phyloP scores from a whole-genome alignment of 2,888 invertebrate species.

The Sarcophaga carnaria region DNA sequence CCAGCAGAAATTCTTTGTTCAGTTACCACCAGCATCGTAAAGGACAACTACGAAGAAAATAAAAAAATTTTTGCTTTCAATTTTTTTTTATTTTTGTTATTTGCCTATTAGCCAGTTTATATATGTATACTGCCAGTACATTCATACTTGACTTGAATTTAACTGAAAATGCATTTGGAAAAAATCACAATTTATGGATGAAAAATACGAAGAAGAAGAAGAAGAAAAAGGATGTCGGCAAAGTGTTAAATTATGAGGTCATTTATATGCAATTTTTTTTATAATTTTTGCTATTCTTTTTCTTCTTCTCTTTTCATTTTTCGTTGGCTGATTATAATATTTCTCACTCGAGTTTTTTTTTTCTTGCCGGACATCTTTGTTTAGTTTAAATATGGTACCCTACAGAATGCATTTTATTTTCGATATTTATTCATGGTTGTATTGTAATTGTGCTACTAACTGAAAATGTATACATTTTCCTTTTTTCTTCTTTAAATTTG shows the following conservation, averaged over 20 bases:
- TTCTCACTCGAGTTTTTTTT: not conserved
- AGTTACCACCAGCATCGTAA: constrained; percentile 1
- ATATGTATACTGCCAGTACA: not conserved
- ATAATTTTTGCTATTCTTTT: constrained; percentile 35
- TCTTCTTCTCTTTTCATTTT: not conserved
- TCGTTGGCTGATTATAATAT: not conserved
- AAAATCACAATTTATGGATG: constrained; percentile 3
- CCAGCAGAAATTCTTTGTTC: constrained; percentile 23
- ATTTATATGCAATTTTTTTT: constrained; percentile 62
- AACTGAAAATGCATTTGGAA: constrained; percentile 8
- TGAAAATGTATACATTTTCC: too few relatives aligned
- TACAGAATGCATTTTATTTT: constrained; percentile 7
- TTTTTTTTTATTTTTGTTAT: constrained; percentile 33
- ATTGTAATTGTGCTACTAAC: not conserved
- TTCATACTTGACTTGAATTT: not conserved
- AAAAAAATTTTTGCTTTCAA: not conserved
- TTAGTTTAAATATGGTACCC: constrained; percentile 16
- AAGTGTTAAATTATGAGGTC: constrained; percentile 65
- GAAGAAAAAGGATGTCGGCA: constrained; percentile 10
- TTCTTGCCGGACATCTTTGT: not conserved
- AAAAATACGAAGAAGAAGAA: constrained; percentile 9
- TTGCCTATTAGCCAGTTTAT: constrained; percentile 47
- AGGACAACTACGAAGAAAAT: not conserved
- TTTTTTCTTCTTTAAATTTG: not conserved
- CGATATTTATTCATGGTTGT: not conserved